Percentiles rank a stretch among this genome's conserved stretches.
Conservation (phyloP, 1,140 invertebrate species). For the Sminthurides bifidus region DNA sequence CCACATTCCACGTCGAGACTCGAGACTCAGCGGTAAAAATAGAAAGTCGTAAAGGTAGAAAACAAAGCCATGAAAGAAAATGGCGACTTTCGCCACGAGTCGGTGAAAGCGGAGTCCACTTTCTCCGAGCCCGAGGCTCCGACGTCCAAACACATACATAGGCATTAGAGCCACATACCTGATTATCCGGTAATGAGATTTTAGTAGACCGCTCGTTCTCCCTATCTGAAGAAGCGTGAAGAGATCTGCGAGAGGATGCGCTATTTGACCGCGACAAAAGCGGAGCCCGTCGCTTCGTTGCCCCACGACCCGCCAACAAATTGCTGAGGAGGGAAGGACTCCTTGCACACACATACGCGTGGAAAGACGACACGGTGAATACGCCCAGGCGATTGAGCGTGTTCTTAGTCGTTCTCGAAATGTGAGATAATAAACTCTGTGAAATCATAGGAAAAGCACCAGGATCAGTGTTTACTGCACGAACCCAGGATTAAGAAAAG, state of each 20-base stretch:
- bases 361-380: constrained; percentile 94
- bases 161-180: constrained; percentile 40
- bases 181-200: constrained; percentile 77
- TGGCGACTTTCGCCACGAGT: no score
- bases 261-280: constrained; percentile 72
- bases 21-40: background rate
- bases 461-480: no score
- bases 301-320: constrained; percentile 66
- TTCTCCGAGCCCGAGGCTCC: background rate
- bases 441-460: constrained; percentile 35
- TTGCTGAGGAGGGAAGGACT: constrained; percentile 85
- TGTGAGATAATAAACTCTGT: constrained; percentile 86
- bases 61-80: no score
- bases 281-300: constrained; percentile 39
- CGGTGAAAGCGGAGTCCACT: no score
- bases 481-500: no score
- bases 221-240: constrained; percentile 56
- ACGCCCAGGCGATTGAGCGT: constrained; percentile 89
- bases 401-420: constrained; percentile 85
- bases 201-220: constrained; percentile 74
- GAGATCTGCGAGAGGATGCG: constrained; percentile 40
- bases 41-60: no score
- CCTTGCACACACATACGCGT: constrained; percentile 91
- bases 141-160: background rate
- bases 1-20: background rate